These are phyloP conservation scores for Podarcis cretensis DNA, from an alignment of 2,113 vertebrate genomes.

Conservation along the genomic window DNA sequence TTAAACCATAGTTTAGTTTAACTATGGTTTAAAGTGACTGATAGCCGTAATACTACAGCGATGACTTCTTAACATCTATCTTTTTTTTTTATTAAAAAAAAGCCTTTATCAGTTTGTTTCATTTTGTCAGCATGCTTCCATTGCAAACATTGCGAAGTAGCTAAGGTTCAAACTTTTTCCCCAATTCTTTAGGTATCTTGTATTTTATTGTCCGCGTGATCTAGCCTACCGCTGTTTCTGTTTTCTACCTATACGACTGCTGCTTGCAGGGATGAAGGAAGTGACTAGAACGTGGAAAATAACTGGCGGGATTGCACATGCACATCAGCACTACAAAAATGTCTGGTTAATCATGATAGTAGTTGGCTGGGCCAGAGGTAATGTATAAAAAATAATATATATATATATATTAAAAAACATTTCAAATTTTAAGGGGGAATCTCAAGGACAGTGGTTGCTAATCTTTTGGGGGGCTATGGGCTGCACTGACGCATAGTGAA, in stretches of 20 bases:
- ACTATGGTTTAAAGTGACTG: background rate
- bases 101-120: background rate
- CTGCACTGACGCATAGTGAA: too few relatives aligned
- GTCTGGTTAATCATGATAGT: slow-evolving; percentile 92
- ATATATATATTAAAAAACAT: background rate
- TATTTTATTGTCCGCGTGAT: slow-evolving; percentile 93
- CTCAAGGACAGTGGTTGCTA: too few relatives aligned
- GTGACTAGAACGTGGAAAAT: slow-evolving; percentile 97
- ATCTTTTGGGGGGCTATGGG: too few relatives aligned
- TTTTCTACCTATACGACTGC: slow-evolving; percentile 83
- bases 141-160: background rate
- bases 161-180: background rate
- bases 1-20: too few relatives aligned
- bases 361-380: slow-evolving; percentile 96
- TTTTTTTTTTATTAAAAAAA: background rate
- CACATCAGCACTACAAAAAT: slow-evolving; percentile 86
- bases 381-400: slow-evolving; percentile 1
- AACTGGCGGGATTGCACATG: slow-evolving; percentile 85
- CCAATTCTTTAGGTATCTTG: slow-evolving; percentile 86
- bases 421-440: background rate
- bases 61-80: background rate
- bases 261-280: slow-evolving; percentile 93
- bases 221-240: slow-evolving; percentile 80
- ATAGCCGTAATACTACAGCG: background rate
- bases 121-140: background rate